These are phyloP conservation scores for Trichoplusia ni DNA, from an alignment of 1,140 invertebrate genomes.

Conservation along the genomic window DNA sequence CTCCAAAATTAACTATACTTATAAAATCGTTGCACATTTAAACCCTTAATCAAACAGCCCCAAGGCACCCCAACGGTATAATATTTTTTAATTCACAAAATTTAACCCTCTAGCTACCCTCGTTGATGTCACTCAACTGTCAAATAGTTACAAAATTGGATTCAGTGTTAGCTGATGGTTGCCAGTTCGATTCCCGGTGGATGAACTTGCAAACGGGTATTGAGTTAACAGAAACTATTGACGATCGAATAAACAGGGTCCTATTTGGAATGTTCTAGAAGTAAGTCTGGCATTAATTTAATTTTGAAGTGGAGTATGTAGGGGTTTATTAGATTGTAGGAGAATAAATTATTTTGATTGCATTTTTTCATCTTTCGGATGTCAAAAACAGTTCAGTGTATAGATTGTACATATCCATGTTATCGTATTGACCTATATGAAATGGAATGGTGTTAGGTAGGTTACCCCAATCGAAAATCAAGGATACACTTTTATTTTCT, in stretches of 20 bases:
- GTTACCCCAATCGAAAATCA: too few relatives aligned
- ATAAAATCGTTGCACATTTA: background rate
- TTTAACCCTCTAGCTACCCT: conserved; percentile 9
- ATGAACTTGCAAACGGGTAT: conserved; percentile 18
- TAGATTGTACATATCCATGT: too few relatives aligned
- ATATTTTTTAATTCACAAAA: conserved; percentile 4
- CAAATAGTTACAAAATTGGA: conserved; percentile 36
- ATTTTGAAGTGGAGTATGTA: background rate
- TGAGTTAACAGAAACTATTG: conserved; percentile 20
- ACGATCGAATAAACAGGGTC: background rate
- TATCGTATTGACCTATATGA: too few relatives aligned
- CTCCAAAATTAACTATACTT: too few relatives aligned
- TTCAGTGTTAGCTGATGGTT: conserved; percentile 11
- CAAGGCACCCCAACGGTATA: background rate
- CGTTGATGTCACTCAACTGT: conserved; percentile 29
- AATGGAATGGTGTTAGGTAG: too few relatives aligned
- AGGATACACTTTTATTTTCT: too few relatives aligned
- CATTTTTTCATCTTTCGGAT: too few relatives aligned
- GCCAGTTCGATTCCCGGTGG: conserved; percentile 28
- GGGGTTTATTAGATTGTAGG: background rate
- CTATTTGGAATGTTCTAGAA: background rate
- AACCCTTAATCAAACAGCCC: background rate
- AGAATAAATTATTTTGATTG: background rate
- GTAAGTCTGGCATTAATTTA: too few relatives aligned
- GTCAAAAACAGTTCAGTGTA: too few relatives aligned